A percentile compares a stretch with the other conserved stretches of the same genome.
These are phyloP conservation scores for Ispidina lecontei DNA, from an alignment of 2,797 vertebrate species.

Conservation along the genomic window DNA sequence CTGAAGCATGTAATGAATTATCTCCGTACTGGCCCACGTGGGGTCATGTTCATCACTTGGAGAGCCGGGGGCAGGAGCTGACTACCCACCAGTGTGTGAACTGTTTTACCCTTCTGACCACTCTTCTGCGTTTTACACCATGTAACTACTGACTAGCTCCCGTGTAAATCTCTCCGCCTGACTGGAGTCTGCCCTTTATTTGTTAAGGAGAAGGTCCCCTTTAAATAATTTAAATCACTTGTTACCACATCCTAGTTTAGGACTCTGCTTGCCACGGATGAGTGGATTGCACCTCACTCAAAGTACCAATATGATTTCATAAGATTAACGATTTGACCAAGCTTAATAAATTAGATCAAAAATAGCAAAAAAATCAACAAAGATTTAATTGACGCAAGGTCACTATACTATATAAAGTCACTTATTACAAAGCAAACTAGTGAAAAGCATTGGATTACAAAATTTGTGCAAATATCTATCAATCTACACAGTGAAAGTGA, in stretches of 20 bases:
- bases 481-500: neutral
- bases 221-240: neutral
- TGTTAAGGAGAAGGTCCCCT: neutral
- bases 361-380: neutral
- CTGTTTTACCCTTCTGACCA: neutral
- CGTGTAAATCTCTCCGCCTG: neutral
- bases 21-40: rapidly evolving
- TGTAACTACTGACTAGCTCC: neutral
- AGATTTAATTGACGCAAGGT: neutral
- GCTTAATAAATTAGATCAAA: neutral
- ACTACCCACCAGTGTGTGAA: rapidly evolving
- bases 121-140: rapidly evolving
- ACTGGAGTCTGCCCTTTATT: neutral
- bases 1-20: neutral
- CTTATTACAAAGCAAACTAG: neutral
- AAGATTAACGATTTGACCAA: neutral
- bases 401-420: neutral
- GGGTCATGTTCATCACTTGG: rapidly evolving
- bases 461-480: neutral
- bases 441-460: neutral
- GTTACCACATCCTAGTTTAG: neutral
- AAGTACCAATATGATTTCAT: neutral
- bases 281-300: neutral
- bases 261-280: neutral
- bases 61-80: rapidly evolving